Evolutionary conservation across 2,888 invertebrate genomes (phyloP), one percentile per base, ranked within the genome.

Genomic region (Cryptophagus acutangulus): DNA sequence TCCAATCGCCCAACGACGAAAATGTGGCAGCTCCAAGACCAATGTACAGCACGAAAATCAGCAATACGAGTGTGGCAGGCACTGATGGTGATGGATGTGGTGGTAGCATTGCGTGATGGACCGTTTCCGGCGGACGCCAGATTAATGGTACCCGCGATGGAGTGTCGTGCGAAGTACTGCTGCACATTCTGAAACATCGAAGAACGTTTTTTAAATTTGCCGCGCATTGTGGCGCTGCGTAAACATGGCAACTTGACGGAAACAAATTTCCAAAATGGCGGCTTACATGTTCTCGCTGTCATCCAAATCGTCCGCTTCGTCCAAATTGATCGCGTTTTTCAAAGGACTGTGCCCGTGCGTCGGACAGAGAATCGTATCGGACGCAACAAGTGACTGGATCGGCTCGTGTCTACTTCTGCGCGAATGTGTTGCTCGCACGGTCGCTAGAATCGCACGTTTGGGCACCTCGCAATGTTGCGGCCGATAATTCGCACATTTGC

Each of bases 1-100:
- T 81, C 85, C 87, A 87, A 56, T 82, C 81, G 61, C 84, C 85
- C 78, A 85, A 84, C n/a, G 82, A 74, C 12, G 85, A 82, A 70
- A 88, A 87, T 43, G 84, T 77, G 17, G 79, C 78, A 0, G 88
- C 87, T 1, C 89, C 89, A 6, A 82, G 70, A 55, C 82, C 81
- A 48, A 89, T 77, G 70, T 89, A 89, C 29, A 77, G 76, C 35
- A 80, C 71, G 30, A 88, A 78, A 36, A 88, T 76, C 9, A 52
- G 17, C 47, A 87, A 67, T 31, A 82, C 80, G 52, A 82, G 61
- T 33, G 72, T 70, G 47, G 79, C 76, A 60, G 82, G 82, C 52
- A 88, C 82, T 45, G 70, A 56, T 43, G 68, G 61, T 57, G 63
- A 45, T 46, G 43, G 20, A 46, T 43, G 65, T 40, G 65, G 54